Conservation (phyloP, 2,797 vertebrate species). For the Geotrypetes seraphini region DNA sequence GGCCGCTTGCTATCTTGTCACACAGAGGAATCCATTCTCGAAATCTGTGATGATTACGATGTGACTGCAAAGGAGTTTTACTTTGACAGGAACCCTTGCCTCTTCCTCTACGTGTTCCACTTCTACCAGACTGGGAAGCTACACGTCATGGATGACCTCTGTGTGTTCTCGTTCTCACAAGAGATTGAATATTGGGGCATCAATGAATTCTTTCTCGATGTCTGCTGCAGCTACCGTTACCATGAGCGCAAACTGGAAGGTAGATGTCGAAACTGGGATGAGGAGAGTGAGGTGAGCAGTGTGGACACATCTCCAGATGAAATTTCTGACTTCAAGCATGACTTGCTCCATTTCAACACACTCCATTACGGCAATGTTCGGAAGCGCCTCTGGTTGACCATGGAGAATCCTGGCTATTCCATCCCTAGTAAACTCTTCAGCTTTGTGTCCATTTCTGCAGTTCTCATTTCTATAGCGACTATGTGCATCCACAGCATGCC, state of each 20-base stretch:
- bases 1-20: constrained; percentile 80
- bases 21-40: constrained; percentile 82
- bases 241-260: constrained; percentile 84
- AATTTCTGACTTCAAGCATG: constrained; percentile 82
- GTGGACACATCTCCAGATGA: constrained; percentile 84
- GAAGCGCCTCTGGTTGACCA: constrained; percentile 87
- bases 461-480: constrained; percentile 80
- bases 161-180: constrained; percentile 94
- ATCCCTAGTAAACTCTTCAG: constrained; percentile 94
- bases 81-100: constrained; percentile 84
- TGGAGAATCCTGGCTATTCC: constrained; percentile 96
- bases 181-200: constrained; percentile 98
- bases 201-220: constrained; percentile 88
- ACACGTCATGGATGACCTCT: constrained; percentile 91
- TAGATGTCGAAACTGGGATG: constrained; percentile 80
- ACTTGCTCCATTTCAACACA: constrained; percentile 76
- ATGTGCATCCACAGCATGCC: constrained; percentile 96
- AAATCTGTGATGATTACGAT: constrained; percentile 93
- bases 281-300: constrained; percentile 88
- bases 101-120: constrained; percentile 87
- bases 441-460: constrained; percentile 82
- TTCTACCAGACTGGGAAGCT: constrained; percentile 94
- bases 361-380: constrained; percentile 71
- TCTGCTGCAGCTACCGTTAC: constrained; percentile 90
- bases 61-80: constrained; percentile 85